Base-by-base conservation (phyloP, 2,888 invertebrate species). In the Rhabditophanes sp. region DNA sequence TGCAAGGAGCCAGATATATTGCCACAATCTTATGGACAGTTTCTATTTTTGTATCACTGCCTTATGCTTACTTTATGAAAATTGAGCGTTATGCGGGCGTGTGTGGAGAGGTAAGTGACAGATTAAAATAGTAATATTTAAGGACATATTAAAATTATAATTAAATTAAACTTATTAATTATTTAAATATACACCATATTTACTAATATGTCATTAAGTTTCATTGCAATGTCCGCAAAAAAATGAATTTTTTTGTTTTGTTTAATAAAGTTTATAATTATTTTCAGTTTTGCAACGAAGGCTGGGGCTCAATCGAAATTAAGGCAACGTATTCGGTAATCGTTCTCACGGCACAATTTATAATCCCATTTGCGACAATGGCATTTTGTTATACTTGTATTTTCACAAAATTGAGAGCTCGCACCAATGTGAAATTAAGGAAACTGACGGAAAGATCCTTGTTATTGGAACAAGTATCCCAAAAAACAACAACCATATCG, bases 381-480 rank as follows among this genome's bases (percentile, higher is more conserved):
- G 80, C 82, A 6, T 80, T 84, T 64, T 90, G 90, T 67, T 96
- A 96, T 69, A 76, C 80, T n/a, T 90, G 29, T 82, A 84, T 38
- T 71, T 82, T 61, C 33, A 41, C 50, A 5, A 27, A 45, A 14
- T 39, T 61, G 18, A 33, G 49, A 16, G 42, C 49, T 21, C 42
- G 57, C 37, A 50, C 51, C 9, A 52, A 57, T 24, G 39, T 38
- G 7, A 58, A 59, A 25, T 39, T 58, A 41, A 47, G 50, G 35
- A 60, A 58, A 36, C 16, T 58, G 28, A 53, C 50, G 12, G 58
- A 58, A 30, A 35, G 58, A 22, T 48, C 48, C 14, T 54, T 54
- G 31, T 35, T 56, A 7, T 32, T 55, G 25, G 53, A 53, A 26
- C 42, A 35, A 20, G 43, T 42, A n/a, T n/a, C n/a, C n/a, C n/a